Percentiles rank a stretch among this genome's conserved stretches.
Evolutionary conservation across 2,888 invertebrate species (phyloP).

Genomic region (Meganola albula): DNA sequence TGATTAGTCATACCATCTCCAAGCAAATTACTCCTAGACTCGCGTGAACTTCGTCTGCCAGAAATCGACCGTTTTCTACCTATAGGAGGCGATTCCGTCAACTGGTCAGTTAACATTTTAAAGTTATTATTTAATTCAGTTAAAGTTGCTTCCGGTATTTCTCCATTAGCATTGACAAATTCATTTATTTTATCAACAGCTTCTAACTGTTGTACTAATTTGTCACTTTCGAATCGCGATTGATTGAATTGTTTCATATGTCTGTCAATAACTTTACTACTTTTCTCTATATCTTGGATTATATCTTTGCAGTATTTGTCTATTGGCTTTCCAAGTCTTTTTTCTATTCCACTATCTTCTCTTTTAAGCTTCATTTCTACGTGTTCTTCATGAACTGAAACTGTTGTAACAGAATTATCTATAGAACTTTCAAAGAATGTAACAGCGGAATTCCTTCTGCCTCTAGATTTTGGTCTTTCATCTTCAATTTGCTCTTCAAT

Average conservation of each 20-base stretch:
- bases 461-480: conserved; percentile 61
- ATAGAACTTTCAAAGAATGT: conserved; percentile 46
- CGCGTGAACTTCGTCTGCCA: conserved; percentile 42
- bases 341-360: conserved; percentile 41
- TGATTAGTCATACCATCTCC: conserved; percentile 64
- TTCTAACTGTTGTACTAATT: conserved; percentile 66
- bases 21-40: conserved; percentile 42
- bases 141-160: conserved; percentile 51
- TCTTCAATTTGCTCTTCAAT: conserved; percentile 54
- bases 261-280: conserved; percentile 65
- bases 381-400: conserved; percentile 36
- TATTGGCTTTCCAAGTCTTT: conserved; percentile 48
- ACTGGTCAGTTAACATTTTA: conserved; percentile 55
- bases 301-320: conserved; percentile 68
- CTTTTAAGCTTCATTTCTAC: conserved; percentile 31
- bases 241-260: conserved; percentile 69
- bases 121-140: conserved; percentile 64
- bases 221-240: conserved; percentile 65
- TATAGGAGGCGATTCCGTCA: conserved; percentile 35
- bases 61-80: conserved; percentile 53
- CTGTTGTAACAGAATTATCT: conserved; percentile 38
- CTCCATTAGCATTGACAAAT: conserved; percentile 51
- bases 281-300: conserved; percentile 64
- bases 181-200: conserved; percentile 72
- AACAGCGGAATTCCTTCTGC: conserved; percentile 51